Base-by-base conservation (phyloP, 2,888 invertebrate genomes). In the Adelphocoris suturalis region DNA sequence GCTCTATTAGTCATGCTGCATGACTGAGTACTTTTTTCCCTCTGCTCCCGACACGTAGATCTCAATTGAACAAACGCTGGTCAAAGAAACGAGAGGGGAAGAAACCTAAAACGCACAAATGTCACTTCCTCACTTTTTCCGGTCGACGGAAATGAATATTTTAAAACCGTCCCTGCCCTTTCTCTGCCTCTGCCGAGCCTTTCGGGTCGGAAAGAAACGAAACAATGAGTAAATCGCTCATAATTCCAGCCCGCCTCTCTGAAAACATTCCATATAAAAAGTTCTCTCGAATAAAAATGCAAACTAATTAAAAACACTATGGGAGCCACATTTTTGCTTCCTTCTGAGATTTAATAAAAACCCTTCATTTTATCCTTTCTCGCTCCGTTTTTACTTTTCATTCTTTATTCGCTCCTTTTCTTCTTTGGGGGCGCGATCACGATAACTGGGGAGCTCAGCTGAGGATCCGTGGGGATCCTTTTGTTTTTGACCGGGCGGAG, bases 261-360 rank as follows among this genome's bases (percentile, higher is more conserved):
- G 68, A 27, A 68, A 68, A 68, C 68, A 68, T 68, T 68, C 68
- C 68, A 68, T 68, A 68, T 68, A 68, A 78, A 78, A 78, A 78
- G 47, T 47, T 37, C 78, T 16, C 78, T 19, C 46, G 46, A 78
- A 78, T 78, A 78, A 78, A 78, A 78, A 78, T 78, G 78, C 78
- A 78, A 78, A 78, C 78, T 78, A 78, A 78, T 78, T 78, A 78
- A 78, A 78, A 78, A 78, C 78, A 78, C 78, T 37, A 78, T 78
- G 78, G 78, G 78, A 16, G 78, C 78, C 78, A 78, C 78, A 78
- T 78, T 78, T 78, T 78, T 47, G 78, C 78, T 78, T 78, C 78
- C 47, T 78, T 46, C 78, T 47, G n/a, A 46, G 78, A 78, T 78
- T 78, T 78, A 78, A 78, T 78, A 78, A 78, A 28, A 78, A 37